A percentile compares a stretch with the other conserved stretches of the same genome.
Evolutionary conservation across 92 coral and sea anemone species (phyloP).

Genomic region (Porites evermanni): DNA sequence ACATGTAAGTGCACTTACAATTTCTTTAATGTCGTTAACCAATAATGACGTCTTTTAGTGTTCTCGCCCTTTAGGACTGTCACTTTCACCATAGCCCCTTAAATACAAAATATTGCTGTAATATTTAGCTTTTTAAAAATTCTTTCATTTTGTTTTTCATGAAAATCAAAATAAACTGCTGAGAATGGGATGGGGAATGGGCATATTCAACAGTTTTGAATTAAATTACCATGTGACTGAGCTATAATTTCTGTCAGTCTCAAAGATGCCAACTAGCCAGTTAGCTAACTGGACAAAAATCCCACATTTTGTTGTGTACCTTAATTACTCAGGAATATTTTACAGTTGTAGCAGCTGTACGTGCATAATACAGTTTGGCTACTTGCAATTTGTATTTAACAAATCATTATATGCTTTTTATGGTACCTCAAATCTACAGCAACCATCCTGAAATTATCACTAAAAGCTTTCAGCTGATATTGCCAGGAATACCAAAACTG

Average conservation of each 20-base stretch:
- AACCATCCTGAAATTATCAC: constrained; percentile 76
- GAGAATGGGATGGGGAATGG: background rate
- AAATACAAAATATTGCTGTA: background rate
- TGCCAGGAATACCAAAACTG: constrained; percentile 98
- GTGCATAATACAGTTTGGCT: no score
- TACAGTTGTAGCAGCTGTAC: no score
- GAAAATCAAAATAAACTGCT: background rate
- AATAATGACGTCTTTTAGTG: constrained; percentile 62
- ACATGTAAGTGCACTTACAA: constrained; percentile 61
- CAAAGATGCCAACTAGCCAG: no score
- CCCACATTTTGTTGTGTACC: no score
- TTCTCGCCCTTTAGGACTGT: constrained; percentile 70
- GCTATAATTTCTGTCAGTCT: no score
- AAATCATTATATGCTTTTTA: background rate
- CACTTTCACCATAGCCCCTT: constrained; percentile 98
- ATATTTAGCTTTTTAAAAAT: no score
- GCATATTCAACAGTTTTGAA: no score
- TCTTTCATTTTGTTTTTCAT: no score
- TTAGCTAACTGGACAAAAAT: no score
- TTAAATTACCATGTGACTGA: no score
- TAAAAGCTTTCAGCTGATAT: constrained; percentile 84
- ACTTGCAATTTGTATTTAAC: no score
- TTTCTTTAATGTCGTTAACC: constrained; percentile 82
- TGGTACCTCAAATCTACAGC: constrained; percentile 92
- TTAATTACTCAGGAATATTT: no score